Conservation (phyloP, 2,113 vertebrate species). For the Cheirogaleus medius region DNA sequence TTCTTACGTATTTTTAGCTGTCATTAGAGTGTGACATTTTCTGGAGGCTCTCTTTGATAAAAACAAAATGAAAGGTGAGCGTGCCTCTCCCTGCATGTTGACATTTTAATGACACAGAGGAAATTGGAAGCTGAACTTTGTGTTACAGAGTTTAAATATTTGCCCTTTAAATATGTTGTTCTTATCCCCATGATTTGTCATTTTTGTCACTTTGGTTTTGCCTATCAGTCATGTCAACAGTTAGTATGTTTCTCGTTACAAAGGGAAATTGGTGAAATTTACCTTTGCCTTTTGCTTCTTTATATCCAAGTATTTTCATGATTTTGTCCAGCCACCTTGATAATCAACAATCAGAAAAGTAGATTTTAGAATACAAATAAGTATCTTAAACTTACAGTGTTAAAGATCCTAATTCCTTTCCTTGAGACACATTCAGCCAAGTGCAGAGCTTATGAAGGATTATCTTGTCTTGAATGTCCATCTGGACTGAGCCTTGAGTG, state of each 20-base stretch:
- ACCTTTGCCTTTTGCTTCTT: background rate
- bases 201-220: background rate
- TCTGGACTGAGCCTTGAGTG: background rate
- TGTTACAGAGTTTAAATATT: background rate
- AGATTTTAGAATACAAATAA: background rate
- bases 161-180: background rate
- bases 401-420: background rate
- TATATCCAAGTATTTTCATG: background rate
- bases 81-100: constrained; percentile 43
- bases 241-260: background rate
- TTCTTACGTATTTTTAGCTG: constrained; percentile 78
- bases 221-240: background rate
- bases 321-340: background rate
- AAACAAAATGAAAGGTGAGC: constrained; percentile 77
- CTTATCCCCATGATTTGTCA: rapidly evolving
- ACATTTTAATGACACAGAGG: background rate
- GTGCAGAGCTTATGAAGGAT: rapidly evolving
- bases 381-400: rapidly evolving
- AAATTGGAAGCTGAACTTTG: constrained; percentile 3
- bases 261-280: background rate
- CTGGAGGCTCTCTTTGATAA: constrained; percentile 66
- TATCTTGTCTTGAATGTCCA: rapidly evolving
- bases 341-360: background rate
- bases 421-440: background rate
- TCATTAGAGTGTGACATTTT: constrained; percentile 69